Conservation (phyloP, 2,113 vertebrate genomes). For the Salminus brasiliensis region DNA sequence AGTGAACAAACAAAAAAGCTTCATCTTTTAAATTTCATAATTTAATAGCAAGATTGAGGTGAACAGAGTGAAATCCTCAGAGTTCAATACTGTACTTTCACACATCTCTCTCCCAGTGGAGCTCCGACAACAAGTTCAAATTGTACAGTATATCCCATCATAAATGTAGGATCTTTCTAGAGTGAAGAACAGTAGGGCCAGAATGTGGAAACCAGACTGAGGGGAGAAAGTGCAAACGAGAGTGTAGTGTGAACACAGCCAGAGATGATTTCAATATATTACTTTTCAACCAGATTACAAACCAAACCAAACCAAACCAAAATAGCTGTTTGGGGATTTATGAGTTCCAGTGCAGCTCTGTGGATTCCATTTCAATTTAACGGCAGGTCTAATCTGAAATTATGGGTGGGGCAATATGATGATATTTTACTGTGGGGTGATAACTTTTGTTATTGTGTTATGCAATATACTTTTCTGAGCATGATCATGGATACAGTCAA, state of each 20-base stretch:
- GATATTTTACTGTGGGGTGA: no score
- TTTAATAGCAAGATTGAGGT: conserved; percentile 30
- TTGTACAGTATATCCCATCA: conserved; percentile 1
- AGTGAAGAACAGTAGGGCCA: background rate
- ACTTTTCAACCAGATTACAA: conserved; percentile 1
- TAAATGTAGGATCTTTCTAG: background rate
- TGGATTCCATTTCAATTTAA: background rate
- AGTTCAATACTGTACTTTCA: conserved; percentile 15
- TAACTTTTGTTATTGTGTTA: no score
- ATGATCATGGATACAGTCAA: no score
- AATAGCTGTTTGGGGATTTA: background rate
- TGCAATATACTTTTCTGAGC: no score
- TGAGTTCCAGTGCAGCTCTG: background rate
- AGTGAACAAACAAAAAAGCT: background rate
- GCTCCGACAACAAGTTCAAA: background rate
- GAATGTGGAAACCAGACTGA: background rate
- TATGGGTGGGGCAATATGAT: no score
- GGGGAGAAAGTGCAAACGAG: background rate
- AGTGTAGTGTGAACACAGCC: background rate
- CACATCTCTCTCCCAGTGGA: background rate
- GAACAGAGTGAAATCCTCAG: conserved; percentile 13
- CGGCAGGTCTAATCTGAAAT: background rate
- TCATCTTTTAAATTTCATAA: conserved; percentile 22
- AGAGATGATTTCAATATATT: background rate
- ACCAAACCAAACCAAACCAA: background rate